These are phyloP conservation scores for Solenopsis fugax DNA, from an alignment of 1,140 invertebrate species.

Conservation along the genomic window DNA sequence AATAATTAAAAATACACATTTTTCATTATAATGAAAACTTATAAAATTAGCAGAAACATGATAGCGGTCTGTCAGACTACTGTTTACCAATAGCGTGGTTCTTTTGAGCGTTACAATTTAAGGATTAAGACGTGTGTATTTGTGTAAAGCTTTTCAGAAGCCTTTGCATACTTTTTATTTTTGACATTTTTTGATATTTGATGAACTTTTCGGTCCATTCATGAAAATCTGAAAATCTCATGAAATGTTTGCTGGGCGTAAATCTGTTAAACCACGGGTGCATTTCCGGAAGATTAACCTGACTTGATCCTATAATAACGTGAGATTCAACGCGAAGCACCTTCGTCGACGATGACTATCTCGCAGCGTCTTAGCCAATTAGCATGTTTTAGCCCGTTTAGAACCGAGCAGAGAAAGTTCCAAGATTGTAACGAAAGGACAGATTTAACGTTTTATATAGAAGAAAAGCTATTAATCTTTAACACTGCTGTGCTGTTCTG, in stretches of 20 bases:
- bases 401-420: constrained; percentile 10
- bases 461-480: not conserved
- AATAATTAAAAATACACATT: too few relatives aligned
- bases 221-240: constrained; percentile 32
- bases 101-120: not conserved
- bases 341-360: constrained; percentile 41
- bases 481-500: too few relatives aligned
- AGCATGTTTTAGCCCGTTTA: constrained; percentile 46
- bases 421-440: constrained; percentile 30
- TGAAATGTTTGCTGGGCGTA: constrained; percentile 30
- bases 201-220: not conserved
- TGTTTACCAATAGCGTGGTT: too few relatives aligned
- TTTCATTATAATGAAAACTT: too few relatives aligned
- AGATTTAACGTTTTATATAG: not conserved
- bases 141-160: not conserved
- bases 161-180: not conserved
- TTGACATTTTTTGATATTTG: not conserved
- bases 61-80: too few relatives aligned
- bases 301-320: constrained; percentile 44
- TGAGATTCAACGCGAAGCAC: constrained; percentile 36
- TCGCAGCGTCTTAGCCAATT: constrained; percentile 53
- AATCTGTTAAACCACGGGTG: constrained; percentile 48
- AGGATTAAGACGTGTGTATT: constrained; percentile 23
- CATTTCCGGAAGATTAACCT: constrained; percentile 58
- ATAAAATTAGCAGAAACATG: too few relatives aligned